A percentile compares a stretch with the other conserved stretches of the same genome.
These are phyloP conservation scores for Cheilosia variabilis DNA, from an alignment of 2,888 invertebrate genomes.

Conservation along the genomic window DNA sequence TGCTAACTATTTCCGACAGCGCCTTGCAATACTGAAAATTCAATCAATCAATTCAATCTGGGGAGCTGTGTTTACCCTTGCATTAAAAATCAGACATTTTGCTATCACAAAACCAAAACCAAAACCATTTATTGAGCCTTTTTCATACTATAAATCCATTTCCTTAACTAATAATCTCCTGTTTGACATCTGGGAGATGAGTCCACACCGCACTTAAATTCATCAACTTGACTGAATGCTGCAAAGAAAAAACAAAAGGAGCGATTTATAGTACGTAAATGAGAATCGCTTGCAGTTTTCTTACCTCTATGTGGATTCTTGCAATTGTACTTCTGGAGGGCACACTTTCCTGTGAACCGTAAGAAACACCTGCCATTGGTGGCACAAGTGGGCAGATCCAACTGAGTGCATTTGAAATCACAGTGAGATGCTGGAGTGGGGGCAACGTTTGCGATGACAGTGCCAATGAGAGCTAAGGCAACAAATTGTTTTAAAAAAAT, in stretches of 20 bases:
- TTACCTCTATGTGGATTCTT: conserved; percentile 77
- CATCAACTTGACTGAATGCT: conserved; percentile 38
- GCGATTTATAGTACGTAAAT: no score
- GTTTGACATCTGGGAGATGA: conserved; percentile 39
- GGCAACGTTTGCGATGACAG: conserved; percentile 9
- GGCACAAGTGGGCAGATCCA: conserved; percentile 78
- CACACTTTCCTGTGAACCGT: conserved; percentile 78
- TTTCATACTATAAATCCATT: no score
- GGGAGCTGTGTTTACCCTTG: no score
- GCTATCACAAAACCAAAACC: no score
- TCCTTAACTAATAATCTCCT: conserved; percentile 9
- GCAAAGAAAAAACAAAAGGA: not conserved
- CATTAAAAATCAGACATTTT: no score
- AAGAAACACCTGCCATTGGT: conserved; percentile 79
- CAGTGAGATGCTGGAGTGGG: conserved; percentile 70
- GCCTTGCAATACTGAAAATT: no score
- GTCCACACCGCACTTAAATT: conserved; percentile 32
- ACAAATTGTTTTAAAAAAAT: no score
- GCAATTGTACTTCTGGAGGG: conserved; percentile 79
- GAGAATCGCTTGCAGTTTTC: no score
- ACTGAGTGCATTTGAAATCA: conserved; percentile 77
- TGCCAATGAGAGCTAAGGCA: conserved; percentile 22
- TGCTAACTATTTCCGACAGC: no score
- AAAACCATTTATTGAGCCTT: no score
- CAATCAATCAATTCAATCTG: no score